Evolutionary conservation across 2,888 invertebrate species (phyloP).

Genomic region (Callyntrura sp.): DNA sequence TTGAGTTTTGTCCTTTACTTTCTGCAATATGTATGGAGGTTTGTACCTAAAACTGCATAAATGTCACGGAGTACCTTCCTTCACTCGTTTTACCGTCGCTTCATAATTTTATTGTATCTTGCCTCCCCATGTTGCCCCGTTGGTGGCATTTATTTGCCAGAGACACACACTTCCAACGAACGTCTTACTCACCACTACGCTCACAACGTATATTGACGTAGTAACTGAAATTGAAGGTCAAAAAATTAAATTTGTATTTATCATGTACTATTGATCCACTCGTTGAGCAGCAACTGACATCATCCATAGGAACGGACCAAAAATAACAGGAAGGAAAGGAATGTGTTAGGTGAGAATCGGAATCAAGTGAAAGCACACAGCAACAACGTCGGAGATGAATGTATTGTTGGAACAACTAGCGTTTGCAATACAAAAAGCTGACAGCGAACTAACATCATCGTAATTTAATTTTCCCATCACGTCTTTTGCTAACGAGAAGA

Average conservation of each 20-base stretch:
- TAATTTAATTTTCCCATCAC: constrained; percentile 74
- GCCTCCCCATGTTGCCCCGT: not conserved
- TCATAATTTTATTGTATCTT: not conserved
- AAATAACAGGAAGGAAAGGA: not conserved
- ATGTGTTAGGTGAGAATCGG: not conserved
- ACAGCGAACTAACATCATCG: constrained; percentile 43
- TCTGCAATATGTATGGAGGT: not conserved
- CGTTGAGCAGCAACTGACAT: constrained; percentile 2
- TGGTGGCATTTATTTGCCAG: constrained; percentile 23
- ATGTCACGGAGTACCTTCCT: constrained; percentile 22
- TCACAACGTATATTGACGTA: constrained; percentile 20
- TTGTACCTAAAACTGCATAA: constrained; percentile 28
- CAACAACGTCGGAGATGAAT: not conserved
- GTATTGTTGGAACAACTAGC: constrained; percentile 36
- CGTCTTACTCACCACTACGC: not conserved
- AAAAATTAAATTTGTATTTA: constrained; percentile 44
- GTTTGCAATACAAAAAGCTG: constrained; percentile 40
- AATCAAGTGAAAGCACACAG: constrained; percentile 24
- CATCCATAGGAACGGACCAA: not conserved
- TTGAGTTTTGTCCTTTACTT: not conserved
- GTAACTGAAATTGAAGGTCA: constrained; percentile 39
- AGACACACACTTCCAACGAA: not conserved
- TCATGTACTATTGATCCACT: constrained; percentile 40
- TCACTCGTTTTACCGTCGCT: not conserved
- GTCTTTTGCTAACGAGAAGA: constrained; percentile 71